phyloP scores from a whole-genome alignment of 2,888 invertebrate species.

The Lepidocyrtoides sp. region DNA sequence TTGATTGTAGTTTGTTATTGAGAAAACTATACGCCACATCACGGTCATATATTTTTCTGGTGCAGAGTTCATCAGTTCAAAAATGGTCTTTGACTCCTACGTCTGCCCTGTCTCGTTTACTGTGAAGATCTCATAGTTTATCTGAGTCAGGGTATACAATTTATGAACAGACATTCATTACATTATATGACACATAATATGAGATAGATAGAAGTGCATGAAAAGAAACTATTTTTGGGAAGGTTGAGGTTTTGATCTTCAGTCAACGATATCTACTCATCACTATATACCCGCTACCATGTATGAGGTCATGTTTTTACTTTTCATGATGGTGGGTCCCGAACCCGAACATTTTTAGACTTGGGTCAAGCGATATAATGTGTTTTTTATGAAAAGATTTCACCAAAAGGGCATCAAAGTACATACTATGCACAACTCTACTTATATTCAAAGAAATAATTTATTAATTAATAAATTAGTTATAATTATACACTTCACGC shows the following conservation, averaged over 20 bases:
- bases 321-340: background rate
- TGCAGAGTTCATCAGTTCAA: constrained; percentile 37
- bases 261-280: background rate
- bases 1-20: background rate
- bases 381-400: background rate
- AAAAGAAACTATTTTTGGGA: background rate
- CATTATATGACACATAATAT: background rate
- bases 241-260: background rate
- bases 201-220: background rate
- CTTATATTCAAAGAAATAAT: too few species aligned
- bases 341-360: background rate
- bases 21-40: background rate
- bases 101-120: background rate
- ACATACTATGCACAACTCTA: too few species aligned
- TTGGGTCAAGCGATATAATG: background rate
- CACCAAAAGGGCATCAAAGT: too few species aligned
- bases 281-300: background rate
- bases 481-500: background rate
- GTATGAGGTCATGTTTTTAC: constrained; percentile 7
- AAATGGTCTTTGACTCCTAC: constrained; percentile 51
- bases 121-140: background rate
- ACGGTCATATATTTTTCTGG: background rate
- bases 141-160: background rate
- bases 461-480: too few species aligned
- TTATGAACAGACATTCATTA: background rate